A percentile compares a stretch with the other conserved stretches of the same genome.
Evolutionary conservation across 2,113 vertebrate genomes (phyloP).

Genomic region (Nipponia nippon): DNA sequence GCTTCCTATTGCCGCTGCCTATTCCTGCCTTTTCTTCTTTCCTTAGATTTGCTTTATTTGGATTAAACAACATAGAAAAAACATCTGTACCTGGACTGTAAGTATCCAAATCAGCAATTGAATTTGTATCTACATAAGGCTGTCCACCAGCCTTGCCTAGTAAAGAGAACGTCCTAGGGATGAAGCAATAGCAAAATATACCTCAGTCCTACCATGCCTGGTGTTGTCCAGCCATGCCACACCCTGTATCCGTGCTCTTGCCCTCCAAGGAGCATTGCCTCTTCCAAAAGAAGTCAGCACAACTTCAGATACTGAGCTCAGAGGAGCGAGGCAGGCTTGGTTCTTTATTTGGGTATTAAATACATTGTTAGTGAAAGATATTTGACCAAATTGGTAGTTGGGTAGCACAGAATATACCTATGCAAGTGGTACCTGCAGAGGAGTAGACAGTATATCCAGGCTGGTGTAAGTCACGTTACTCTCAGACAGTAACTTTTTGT

Average conservation of each 20-base stretch:
- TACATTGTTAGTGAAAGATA: background rate
- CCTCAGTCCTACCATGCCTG: background rate
- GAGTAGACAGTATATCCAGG: background rate
- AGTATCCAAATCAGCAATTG: background rate
- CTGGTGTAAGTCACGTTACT: background rate
- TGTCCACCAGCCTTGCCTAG: background rate
- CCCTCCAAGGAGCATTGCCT: background rate
- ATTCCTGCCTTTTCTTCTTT: background rate
- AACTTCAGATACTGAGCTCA: background rate
- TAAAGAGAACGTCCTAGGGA: background rate
- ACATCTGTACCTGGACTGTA: background rate
- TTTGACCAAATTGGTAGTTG: background rate
- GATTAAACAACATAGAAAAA: background rate
- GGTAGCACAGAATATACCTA: too few species aligned
- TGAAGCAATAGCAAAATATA: background rate
- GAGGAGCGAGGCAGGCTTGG: rapidly evolving
- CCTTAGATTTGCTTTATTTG: background rate
- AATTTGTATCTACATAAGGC: background rate
- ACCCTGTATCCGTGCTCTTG: background rate
- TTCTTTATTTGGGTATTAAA: background rate
- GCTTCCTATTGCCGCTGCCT: background rate
- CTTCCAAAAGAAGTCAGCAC: background rate
- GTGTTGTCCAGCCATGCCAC: background rate
- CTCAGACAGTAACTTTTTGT: background rate
- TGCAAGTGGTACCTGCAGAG: background rate